These are phyloP conservation scores for Zeugodacus cucurbitae DNA, from an alignment of 1,140 invertebrate species.

Conservation along the genomic window DNA sequence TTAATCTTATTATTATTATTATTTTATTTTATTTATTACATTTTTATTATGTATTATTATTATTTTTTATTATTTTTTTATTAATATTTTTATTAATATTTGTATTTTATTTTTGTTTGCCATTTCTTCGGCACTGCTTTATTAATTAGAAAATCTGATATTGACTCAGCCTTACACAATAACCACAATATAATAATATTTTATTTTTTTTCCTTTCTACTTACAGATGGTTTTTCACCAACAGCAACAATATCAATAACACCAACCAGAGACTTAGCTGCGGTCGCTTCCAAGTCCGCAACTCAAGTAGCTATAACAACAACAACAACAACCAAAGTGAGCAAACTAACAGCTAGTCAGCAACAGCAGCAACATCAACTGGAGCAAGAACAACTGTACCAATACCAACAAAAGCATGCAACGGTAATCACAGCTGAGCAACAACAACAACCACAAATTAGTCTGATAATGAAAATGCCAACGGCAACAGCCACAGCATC, in stretches of 20 bases:
- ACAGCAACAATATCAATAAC: not conserved
- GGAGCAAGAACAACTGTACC: not conserved
- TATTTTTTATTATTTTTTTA: not conserved
- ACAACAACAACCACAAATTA: not conserved
- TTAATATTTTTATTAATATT: not conserved
- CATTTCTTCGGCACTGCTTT: no score
- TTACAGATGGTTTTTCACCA: constrained; percentile 29
- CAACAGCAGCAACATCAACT: constrained; percentile 35
- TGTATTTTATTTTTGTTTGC: not conserved
- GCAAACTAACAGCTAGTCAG: constrained; percentile 47
- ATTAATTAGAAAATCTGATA: no score
- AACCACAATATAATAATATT: not conserved
- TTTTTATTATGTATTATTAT: no score
- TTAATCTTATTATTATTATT: no score
- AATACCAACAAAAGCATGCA: constrained; percentile 14
- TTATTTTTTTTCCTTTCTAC: not conserved
- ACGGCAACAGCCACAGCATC: constrained; percentile 7
- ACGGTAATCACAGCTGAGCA: constrained; percentile 16
- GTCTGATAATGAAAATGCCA: constrained; percentile 15
- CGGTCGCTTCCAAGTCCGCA: not conserved
- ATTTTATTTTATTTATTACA: no score
- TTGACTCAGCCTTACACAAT: not conserved
- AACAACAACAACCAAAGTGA: constrained; percentile 46
- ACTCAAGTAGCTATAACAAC: constrained; percentile 42
- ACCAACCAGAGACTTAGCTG: not conserved